Evolutionary conservation across 2,888 invertebrate species (phyloP).

Genomic region (Thereva nobilitata): DNA sequence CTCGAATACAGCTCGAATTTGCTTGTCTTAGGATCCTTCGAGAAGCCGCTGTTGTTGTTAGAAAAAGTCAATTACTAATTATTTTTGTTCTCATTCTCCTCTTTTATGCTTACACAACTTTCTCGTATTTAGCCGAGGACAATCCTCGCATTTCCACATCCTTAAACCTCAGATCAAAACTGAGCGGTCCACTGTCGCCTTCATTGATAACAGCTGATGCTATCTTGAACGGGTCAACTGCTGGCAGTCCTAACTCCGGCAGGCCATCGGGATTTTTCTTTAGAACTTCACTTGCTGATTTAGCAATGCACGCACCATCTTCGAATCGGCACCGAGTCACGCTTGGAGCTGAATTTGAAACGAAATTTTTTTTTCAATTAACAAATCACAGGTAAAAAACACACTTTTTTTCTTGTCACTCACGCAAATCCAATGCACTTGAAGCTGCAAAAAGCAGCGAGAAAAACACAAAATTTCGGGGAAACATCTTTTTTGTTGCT

Average conservation of each 20-base stretch:
- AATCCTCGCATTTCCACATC: constrained; percentile 54
- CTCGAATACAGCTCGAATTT: constrained; percentile 34
- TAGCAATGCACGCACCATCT: constrained; percentile 52
- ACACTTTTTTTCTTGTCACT: too few relatives aligned
- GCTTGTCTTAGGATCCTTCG: constrained; percentile 28
- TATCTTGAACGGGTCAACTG: constrained; percentile 51
- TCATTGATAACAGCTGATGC: neutral
- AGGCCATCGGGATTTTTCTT: constrained; percentile 51
- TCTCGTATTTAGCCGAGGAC: constrained; percentile 51
- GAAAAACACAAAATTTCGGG: too few relatives aligned
- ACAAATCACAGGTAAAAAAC: too few relatives aligned
- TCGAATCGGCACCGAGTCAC: constrained; percentile 51
- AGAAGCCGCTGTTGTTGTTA: constrained; percentile 27
- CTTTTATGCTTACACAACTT: constrained; percentile 51
- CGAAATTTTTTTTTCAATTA: too few relatives aligned
- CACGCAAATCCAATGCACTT: too few relatives aligned
- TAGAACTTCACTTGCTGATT: constrained; percentile 49
- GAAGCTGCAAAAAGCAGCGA: too few relatives aligned
- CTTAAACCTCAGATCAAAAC: constrained; percentile 52
- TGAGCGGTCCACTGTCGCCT: constrained; percentile 47
- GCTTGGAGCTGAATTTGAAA: constrained; percentile 43
- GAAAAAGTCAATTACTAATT: neutral
- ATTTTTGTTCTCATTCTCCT: neutral
- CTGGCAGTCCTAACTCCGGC: constrained; percentile 51
- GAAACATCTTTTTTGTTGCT: too few relatives aligned